Evolutionary conservation across 2,797 vertebrate species (phyloP), one percentile per base, ranked within the genome.

Genomic region (Lithobates pipiens): DNA sequence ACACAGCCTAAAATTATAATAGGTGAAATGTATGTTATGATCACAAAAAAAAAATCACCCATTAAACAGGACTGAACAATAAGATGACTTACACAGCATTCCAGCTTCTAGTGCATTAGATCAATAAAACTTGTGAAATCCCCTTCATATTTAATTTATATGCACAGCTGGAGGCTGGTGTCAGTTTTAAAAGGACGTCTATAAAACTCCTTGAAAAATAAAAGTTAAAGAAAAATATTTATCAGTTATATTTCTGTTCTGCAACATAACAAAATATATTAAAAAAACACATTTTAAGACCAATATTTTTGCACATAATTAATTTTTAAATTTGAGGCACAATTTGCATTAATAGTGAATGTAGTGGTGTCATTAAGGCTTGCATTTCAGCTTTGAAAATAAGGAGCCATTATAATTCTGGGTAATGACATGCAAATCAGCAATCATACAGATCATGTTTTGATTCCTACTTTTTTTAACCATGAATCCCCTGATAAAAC

Each of bases 81-180:
- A 76, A 83, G 80, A 71, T 83, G 81, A 75, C 72, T 75, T 76
- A 68, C 61, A 54, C 54, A 67, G 72, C 27, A 39, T 83, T 83
- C 65, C 57, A 76, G 46, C 72, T 44, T 83, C 42, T 76, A 67
- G 81, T 83, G 72, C 72, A 76, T 76, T 46, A 83, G 72, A 83
- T 83, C 81, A 83, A 83, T 83, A 83, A 83, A 68, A 57, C 80
- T 68, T 75, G 81, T 83, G 57, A 83, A 83, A 83, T 83, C 72
- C 72, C 72, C 81, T 83, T 83, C 81, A 83, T 83, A 83, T 83
- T 75, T 83, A 83, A 83, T 83, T 83, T 83, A 83, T 83, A 83
- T 83, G 72, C 81, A 83, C 81, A 83, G 81, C 81, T 83, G 81
- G 72, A 75, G 81, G 54, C 81, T 76, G 42, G 71, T 76, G 71